phyloP scores from a whole-genome alignment of 2,888 invertebrate genomes.

The Cheilosia impressa region DNA sequence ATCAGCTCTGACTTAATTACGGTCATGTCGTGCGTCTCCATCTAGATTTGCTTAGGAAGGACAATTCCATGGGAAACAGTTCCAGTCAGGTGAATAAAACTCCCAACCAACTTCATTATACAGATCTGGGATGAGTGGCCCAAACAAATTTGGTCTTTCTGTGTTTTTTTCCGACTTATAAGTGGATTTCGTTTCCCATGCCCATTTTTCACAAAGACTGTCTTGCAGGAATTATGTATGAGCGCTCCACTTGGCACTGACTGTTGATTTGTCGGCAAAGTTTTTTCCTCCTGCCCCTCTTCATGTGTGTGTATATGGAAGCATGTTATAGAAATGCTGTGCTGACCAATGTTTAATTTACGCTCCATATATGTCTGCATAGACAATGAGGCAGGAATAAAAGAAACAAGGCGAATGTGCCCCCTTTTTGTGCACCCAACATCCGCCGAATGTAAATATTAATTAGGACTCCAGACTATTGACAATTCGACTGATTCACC shows the following conservation, averaged over 20 bases:
- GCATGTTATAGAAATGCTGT: background rate
- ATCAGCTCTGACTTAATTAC: constrained; percentile 44
- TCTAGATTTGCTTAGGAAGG: constrained; percentile 13
- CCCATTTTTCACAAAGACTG: background rate
- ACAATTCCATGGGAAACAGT: constrained; percentile 4
- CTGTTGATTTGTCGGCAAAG: background rate
- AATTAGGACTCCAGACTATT: constrained; percentile 41
- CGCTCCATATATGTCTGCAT: background rate
- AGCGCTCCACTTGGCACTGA: background rate
- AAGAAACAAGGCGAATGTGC: background rate
- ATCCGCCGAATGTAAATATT: constrained; percentile 27
- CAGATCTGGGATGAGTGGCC: constrained; percentile 33
- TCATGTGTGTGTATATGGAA: background rate
- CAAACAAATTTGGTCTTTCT: constrained; percentile 24
- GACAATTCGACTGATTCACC: constrained; percentile 37
- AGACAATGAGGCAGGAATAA: background rate
- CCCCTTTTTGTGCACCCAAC: background rate
- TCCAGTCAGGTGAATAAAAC: constrained; percentile 43
- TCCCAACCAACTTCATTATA: constrained; percentile 24
- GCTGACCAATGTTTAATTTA: background rate
- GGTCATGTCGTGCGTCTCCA: background rate
- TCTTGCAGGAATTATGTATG: no score
- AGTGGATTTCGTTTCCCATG: constrained; percentile 7
- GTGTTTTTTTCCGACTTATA: constrained; percentile 3
- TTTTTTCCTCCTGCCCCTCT: background rate